Evolutionary conservation across 2,113 vertebrate species (phyloP).

Genomic region (Ageneiosus marmoratus): DNA sequence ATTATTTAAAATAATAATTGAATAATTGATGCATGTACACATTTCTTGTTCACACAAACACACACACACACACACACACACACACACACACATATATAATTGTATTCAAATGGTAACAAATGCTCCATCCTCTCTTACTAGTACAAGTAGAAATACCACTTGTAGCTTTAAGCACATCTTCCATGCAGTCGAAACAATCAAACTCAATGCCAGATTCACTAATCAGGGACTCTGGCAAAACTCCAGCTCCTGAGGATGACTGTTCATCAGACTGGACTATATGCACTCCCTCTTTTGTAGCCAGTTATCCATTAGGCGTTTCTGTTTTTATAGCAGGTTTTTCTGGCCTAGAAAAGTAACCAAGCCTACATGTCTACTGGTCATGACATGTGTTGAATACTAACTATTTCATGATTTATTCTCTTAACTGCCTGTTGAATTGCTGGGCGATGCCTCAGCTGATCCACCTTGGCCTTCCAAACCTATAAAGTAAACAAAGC

Average conservation of each 20-base stretch:
- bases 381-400: slow-evolving; percentile 4
- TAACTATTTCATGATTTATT: background rate
- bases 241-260: background rate
- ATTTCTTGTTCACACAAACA: background rate
- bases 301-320: background rate
- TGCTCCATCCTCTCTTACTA: background rate
- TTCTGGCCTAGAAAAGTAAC: slow-evolving; percentile 9
- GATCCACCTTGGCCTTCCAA: background rate
- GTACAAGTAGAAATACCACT: background rate
- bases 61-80: too few relatives aligned
- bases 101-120: background rate
- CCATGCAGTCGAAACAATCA: background rate
- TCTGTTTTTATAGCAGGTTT: slow-evolving; percentile 9
- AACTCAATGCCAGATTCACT: background rate
- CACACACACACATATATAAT: too few relatives aligned
- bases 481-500: background rate
- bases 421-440: background rate
- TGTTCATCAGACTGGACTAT: background rate
- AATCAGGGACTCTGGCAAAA: background rate
- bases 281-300: background rate
- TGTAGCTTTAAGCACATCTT: background rate
- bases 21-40: background rate
- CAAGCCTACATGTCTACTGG: slow-evolving; percentile 11
- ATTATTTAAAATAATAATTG: background rate
- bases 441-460: background rate